Conservation (phyloP, 2,797 vertebrate species). For the Melanotaenia boesemani region DNA sequence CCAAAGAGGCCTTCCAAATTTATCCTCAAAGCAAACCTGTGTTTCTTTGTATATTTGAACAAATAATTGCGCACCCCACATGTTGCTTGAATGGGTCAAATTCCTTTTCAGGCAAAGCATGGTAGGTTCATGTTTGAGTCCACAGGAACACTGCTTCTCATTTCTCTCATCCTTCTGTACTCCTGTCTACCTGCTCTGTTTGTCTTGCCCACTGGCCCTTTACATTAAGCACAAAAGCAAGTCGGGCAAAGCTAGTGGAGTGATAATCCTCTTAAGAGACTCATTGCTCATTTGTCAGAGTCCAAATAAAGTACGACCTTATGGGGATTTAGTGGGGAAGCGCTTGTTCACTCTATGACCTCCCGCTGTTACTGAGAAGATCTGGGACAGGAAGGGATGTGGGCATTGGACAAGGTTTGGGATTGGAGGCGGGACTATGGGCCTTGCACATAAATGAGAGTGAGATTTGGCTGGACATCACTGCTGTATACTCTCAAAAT, state of each 20-base stretch:
- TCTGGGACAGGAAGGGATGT: constrained; percentile 34
- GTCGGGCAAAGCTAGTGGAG: constrained; percentile 61
- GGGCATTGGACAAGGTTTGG: constrained; percentile 36
- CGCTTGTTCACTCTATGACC: constrained; percentile 77
- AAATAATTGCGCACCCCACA: neutral
- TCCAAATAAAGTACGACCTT: constrained; percentile 88
- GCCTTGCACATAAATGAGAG: constrained; percentile 20
- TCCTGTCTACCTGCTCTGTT: constrained; percentile 29
- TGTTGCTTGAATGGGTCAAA: constrained; percentile 18
- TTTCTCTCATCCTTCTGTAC: constrained; percentile 18
- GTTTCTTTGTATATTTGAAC: neutral
- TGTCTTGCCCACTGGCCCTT: constrained; percentile 35
- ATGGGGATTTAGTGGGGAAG: constrained; percentile 85
- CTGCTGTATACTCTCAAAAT: constrained; percentile 49
- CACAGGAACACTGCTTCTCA: constrained; percentile 31
- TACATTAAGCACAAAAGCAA: constrained; percentile 49
- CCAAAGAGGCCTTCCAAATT: neutral
- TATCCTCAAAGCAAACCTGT: constrained; percentile 4
- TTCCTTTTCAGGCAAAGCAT: constrained; percentile 37
- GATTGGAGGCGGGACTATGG: constrained; percentile 18
- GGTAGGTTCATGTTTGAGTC: constrained; percentile 48
- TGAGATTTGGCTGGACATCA: constrained; percentile 42
- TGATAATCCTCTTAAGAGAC: constrained; percentile 86
- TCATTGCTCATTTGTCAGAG: constrained; percentile 81
- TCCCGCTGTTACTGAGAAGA: constrained; percentile 56